Evolutionary conservation across 1,140 invertebrate genomes (phyloP).

Genomic region (Propsilocerus akamusi): DNA sequence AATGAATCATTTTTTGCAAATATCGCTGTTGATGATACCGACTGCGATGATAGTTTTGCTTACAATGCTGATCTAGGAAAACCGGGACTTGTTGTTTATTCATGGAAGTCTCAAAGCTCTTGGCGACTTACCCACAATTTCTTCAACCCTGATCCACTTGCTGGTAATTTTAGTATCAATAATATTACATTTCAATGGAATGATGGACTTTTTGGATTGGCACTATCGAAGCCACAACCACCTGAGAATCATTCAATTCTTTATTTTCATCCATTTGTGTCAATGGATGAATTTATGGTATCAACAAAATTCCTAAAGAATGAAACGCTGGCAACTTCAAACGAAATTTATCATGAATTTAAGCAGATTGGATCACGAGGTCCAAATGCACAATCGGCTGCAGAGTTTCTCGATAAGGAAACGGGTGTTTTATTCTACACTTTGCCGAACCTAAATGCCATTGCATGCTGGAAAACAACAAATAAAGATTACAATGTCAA

Average conservation of each 20-base stretch:
- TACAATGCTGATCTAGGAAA: constrained; percentile 45
- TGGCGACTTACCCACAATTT: constrained; percentile 51
- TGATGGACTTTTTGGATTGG: constrained; percentile 55
- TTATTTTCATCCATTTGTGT: constrained; percentile 59
- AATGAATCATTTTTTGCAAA: constrained; percentile 54
- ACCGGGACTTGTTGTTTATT: constrained; percentile 46
- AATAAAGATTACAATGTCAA: constrained; percentile 39
- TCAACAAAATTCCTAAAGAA: constrained; percentile 43
- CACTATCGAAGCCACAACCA: constrained; percentile 33
- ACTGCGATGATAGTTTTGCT: constrained; percentile 43
- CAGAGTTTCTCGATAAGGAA: constrained; percentile 47
- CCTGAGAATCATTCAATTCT: constrained; percentile 44
- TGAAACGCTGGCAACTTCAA: constrained; percentile 25
- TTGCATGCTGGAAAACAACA: constrained; percentile 58
- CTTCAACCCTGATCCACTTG: constrained; percentile 46
- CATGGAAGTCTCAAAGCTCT: constrained; percentile 39
- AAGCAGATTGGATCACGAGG: constrained; percentile 46
- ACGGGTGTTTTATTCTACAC: constrained; percentile 58
- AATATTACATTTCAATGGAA: constrained; percentile 54
- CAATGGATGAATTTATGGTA: constrained; percentile 50
- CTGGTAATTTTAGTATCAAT: constrained; percentile 48
- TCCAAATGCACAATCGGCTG: constrained; percentile 49
- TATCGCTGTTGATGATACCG: constrained; percentile 47
- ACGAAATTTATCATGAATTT: constrained; percentile 39
- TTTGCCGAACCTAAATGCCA: constrained; percentile 50